phyloP scores from a whole-genome alignment of 2,888 invertebrate genomes.

The Taenaris catops region DNA sequence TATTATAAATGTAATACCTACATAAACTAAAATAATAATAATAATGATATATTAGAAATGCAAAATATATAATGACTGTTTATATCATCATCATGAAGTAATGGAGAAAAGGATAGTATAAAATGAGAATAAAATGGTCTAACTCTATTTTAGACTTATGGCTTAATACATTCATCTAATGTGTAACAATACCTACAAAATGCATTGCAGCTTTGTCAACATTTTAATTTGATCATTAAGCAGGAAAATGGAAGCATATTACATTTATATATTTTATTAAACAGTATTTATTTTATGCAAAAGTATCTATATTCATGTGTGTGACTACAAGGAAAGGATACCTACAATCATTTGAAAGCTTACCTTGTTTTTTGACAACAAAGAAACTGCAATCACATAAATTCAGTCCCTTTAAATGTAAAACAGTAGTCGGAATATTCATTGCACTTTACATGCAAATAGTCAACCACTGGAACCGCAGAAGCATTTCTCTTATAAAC shows the following conservation, averaged over 20 bases:
- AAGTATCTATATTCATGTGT: too few species aligned
- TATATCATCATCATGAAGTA: too few species aligned
- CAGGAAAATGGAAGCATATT: background rate
- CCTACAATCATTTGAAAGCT: background rate
- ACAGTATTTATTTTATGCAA: too few species aligned
- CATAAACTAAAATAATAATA: too few species aligned
- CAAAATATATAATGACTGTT: too few species aligned
- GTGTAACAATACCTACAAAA: conserved; percentile 1
- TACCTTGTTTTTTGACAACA: background rate
- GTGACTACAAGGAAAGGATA: background rate
- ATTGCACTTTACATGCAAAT: conserved; percentile 4
- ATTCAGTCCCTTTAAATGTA: conserved; percentile 1
- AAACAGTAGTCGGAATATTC: conserved; percentile 5
- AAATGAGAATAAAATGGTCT: too few species aligned
- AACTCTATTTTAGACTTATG: background rate
- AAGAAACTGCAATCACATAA: background rate
- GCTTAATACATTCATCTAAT: background rate
- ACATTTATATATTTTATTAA: background rate
- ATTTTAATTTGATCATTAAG: background rate
- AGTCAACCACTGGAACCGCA: background rate
- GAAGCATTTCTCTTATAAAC: background rate
- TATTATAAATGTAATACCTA: too few species aligned
- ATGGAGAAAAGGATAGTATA: too few species aligned
- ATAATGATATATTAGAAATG: too few species aligned
- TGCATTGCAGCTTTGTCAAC: background rate